Base-by-base conservation (phyloP, 2,888 invertebrate genomes). In the Hypena proboscidalis region DNA sequence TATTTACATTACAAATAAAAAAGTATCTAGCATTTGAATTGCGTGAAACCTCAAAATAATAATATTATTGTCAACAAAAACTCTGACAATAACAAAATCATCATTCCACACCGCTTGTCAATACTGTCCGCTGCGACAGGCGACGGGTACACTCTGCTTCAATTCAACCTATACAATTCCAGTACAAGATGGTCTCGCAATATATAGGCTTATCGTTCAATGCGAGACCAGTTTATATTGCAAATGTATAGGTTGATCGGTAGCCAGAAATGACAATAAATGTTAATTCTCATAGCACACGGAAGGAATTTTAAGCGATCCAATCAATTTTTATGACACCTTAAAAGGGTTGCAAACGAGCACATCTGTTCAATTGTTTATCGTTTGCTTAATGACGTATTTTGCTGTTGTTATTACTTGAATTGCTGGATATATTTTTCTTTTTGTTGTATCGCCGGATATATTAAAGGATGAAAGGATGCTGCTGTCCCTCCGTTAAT, bases 241-340 rank as follows among this genome's bases (percentile, higher is more conserved):
- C n/a, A n/a, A n/a, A n/a, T n/a, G n/a, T n/a, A n/a, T n/a, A n/a
- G n/a, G n/a, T n/a, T n/a, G n/a, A n/a, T n/a, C n/a, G n/a, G n/a
- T n/a, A n/a, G n/a, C n/a, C 40, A 27, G 39, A 56, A 53, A 49
- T 39, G 34, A 26, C 29, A 42, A 60, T 59, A 57, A 59, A 59
- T 57, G 49, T 59, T 52, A 56, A 59, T 59, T 49, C 46, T 37
- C 47, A 60, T 56, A 49, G 41, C 43, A 49, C 46, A 34, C 39
- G 39, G 40, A 57, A 56, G 48, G 53, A 56, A 49, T 59, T 46
- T 49, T 13, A 31, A 47, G 46, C 33, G 33, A 31, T 41, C 41
- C 42, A 49, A 60, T 59, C 42, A 59, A 56, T 52, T 59, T 59
- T 59, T 52, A 59, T 43, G 31, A 56, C 36, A 52, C 43, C 41